phyloP scores from a whole-genome alignment of 2,113 vertebrate species.

The Cyphomyrus discorhynchus region DNA sequence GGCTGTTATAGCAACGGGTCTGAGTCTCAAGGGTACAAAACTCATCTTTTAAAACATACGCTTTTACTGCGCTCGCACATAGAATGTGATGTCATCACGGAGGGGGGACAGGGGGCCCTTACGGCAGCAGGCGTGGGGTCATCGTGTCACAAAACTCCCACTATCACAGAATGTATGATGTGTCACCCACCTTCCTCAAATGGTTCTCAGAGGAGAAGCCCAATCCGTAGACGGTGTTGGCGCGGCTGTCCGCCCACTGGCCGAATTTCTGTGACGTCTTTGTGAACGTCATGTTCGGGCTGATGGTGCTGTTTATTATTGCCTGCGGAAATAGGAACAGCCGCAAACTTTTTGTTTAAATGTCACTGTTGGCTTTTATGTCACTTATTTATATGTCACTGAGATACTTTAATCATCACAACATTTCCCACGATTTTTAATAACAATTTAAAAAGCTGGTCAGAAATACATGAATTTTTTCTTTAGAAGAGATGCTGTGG shows the following conservation, averaged over 20 bases:
- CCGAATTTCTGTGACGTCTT: constrained; percentile 99
- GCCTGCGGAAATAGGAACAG: constrained; percentile 68
- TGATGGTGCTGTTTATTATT: constrained; percentile 99
- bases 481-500: background rate
- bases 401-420: background rate
- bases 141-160: background rate
- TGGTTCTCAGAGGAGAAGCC: constrained; percentile 98
- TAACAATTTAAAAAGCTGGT: background rate
- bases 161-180: background rate
- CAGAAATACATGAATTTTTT: background rate
- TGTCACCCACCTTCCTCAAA: constrained; percentile 79
- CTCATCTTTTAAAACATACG: background rate
- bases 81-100: background rate
- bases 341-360: constrained; percentile 22
- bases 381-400: background rate
- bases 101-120: background rate
- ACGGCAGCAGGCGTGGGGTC: background rate
- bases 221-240: constrained; percentile 91
- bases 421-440: background rate
- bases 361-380: background rate
- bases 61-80: background rate
- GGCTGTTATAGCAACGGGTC: background rate
- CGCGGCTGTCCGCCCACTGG: constrained; percentile 93
- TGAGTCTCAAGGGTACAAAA: background rate
- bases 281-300: constrained; percentile 98